These are phyloP conservation scores for Aphidius colemani DNA, from an alignment of 2,888 invertebrate genomes.

Conservation along the genomic window DNA sequence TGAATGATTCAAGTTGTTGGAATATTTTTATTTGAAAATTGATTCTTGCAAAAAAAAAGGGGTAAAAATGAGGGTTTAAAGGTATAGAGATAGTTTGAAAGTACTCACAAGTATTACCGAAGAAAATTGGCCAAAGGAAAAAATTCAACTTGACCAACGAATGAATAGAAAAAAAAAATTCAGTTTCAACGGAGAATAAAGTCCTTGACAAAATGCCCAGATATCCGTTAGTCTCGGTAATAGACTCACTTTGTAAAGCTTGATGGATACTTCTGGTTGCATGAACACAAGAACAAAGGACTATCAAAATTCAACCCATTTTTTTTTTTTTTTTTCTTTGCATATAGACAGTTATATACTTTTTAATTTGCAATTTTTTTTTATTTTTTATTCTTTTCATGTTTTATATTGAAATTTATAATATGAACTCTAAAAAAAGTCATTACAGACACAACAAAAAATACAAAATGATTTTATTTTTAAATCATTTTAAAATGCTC, in stretches of 20 bases:
- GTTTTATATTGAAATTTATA: background rate
- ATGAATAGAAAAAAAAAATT: conserved; percentile 20
- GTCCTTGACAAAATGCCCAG: conserved; percentile 38
- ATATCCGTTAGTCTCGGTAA: conserved; percentile 36
- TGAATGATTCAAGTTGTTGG: background rate
- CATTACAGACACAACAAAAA: no score
- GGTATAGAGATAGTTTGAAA: conserved; percentile 17
- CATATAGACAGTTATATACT: no score
- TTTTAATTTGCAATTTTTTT: background rate
- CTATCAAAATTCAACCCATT: background rate
- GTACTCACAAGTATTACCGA: conserved; percentile 5
- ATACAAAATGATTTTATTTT: no score
- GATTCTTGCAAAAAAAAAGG: conserved; percentile 1
- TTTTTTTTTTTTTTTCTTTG: background rate
- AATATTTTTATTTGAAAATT: conserved; percentile 8
- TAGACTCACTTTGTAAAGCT: conserved; percentile 41
- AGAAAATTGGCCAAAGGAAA: background rate
- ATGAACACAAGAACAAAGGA: conserved; percentile 26
- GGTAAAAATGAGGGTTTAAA: conserved; percentile 9
- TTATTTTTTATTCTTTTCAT: no score
- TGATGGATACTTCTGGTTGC: conserved; percentile 40
- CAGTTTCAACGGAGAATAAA: conserved; percentile 34
- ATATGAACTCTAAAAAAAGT: no score
- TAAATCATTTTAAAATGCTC: no score
- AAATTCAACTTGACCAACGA: conserved; percentile 17